Evolutionary conservation across 2,888 invertebrate species (phyloP), one percentile per base, ranked within the genome.

Genomic region (Dryobota labecula): DNA sequence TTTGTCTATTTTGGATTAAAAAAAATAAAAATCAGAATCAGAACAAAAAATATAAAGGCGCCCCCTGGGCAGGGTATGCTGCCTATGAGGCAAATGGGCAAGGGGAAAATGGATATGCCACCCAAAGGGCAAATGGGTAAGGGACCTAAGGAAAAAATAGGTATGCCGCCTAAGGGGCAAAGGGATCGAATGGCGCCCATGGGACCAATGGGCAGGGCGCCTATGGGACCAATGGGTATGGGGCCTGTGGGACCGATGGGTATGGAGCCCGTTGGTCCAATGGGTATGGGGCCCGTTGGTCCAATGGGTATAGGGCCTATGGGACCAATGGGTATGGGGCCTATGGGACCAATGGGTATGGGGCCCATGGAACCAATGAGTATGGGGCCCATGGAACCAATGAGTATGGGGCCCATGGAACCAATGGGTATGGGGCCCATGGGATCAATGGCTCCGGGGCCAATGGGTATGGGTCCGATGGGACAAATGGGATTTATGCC

Each of bases 1-100:
- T 24, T 6, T 47, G 24, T 80, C 4, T 64, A 18, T 9, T 8
- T 80, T 11, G 76, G 72, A 13, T 4, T 11, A 0, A 69, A 58
- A 57, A 80, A 67, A 72, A 76, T 66, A 0, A 76, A 76, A 72
- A 63, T 80, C 3, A 53, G 68, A 33, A 13, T 78, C 0, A 67
- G 11, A 27, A 6, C 4, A n/a, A 65, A 61, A 33, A 49, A 43
- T 13, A 1, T 4, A n/a, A 57, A 57, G 43, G 15, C 8, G 9
- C 41, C 49, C n/a, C 15, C 30, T 41, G 30, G 2, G 13, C 60
- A 27, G 13, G 20, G 15, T 27, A 13, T 9, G 33, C 33, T 24
- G 27, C 47, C 47, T 33, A 18, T 0, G n/a, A 27, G 7, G 3
- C 18, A 70, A 60, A 7, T 3, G n/a, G n/a, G 4, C 41, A 27